These are phyloP conservation scores for Amblyornis subalaris DNA, from an alignment of 2,113 vertebrate genomes.

Conservation along the genomic window DNA sequence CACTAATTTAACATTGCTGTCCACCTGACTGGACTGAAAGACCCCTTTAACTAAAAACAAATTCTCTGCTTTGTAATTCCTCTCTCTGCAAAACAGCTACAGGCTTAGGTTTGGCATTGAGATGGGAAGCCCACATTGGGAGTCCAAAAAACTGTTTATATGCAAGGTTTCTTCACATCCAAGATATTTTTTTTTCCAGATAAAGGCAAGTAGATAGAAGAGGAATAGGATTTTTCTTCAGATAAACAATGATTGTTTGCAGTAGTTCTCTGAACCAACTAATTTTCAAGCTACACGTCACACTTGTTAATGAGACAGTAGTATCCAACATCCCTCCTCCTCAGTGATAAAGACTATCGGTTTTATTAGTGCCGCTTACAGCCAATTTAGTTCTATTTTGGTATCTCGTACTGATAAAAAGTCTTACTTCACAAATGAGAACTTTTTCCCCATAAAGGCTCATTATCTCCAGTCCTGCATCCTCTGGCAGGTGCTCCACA, in stretches of 20 bases:
- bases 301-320: not conserved
- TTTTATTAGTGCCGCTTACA: not conserved
- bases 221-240: not conserved
- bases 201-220: not conserved
- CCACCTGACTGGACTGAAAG: not conserved
- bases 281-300: not conserved
- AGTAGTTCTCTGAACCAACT: not conserved
- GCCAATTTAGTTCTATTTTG: not conserved
- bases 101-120: not conserved
- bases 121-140: fast-evolving
- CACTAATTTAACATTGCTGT: not conserved
- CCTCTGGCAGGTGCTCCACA: not conserved
- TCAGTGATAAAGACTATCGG: no score
- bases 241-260: not conserved
- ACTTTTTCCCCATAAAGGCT: not conserved
- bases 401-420: no score
- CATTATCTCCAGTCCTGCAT: fast-evolving
- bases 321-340: not conserved
- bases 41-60: not conserved
- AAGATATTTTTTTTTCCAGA: not conserved
- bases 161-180: not conserved
- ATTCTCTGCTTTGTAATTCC: not conserved
- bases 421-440: not conserved
- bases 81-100: not conserved
- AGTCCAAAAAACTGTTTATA: not conserved